phyloP scores from a whole-genome alignment of 2,113 vertebrate genomes.

The Isichthys henryi region DNA sequence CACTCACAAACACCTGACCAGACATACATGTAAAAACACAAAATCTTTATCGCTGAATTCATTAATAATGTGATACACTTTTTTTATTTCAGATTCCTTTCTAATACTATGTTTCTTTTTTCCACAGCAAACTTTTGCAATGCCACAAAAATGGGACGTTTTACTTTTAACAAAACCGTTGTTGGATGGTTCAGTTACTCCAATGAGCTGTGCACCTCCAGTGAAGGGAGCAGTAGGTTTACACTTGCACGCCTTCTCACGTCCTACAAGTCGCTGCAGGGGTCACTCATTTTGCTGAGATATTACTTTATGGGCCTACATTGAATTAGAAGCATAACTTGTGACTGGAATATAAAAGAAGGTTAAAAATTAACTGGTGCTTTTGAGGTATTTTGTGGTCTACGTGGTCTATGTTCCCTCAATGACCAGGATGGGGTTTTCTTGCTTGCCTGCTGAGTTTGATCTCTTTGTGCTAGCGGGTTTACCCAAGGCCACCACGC shows the following conservation, averaged over 20 bases:
- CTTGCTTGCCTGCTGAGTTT: not conserved
- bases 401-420: not conserved
- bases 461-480: not conserved
- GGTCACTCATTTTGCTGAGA: not conserved
- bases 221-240: not conserved
- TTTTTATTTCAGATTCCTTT: not conserved
- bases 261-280: too few species aligned
- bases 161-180: constrained; percentile 6
- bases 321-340: not conserved
- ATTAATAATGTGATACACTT: not conserved
- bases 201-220: not conserved
- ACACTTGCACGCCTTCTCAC: not conserved
- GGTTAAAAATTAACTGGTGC: not conserved
- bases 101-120: not conserved
- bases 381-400: not conserved
- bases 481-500: not conserved
- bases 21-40: not conserved
- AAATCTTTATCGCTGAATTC: not conserved
- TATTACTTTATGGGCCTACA: not conserved
- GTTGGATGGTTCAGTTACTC: constrained; percentile 19
- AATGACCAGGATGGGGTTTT: not conserved
- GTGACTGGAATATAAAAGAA: not conserved
- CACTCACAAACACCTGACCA: not conserved
- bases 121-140: constrained; percentile 10
- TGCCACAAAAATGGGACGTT: not conserved